phyloP scores from a whole-genome alignment of 1,140 invertebrate species.

The Zeugodacus cucurbitae region DNA sequence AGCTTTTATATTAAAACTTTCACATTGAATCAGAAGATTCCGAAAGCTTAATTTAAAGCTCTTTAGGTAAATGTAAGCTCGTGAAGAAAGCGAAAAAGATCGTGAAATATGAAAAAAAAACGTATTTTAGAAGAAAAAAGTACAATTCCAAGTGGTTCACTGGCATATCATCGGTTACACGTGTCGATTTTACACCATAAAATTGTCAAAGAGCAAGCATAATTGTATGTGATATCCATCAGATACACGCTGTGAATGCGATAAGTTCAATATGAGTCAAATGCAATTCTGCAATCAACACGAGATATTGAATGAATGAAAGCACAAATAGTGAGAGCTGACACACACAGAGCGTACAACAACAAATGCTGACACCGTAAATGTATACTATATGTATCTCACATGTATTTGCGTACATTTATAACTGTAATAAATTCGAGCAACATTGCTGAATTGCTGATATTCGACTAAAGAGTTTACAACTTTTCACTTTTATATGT shows the following conservation, averaged over 20 bases:
- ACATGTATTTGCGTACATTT: background rate
- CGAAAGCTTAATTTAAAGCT: too few relatives aligned
- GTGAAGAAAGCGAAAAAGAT: too few relatives aligned
- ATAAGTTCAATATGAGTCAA: conserved; percentile 1
- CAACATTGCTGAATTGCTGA: background rate
- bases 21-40: too few relatives aligned
- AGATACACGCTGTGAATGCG: background rate
- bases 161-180: too few relatives aligned
- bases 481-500: background rate
- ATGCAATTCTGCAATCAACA: background rate
- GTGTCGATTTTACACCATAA: background rate
- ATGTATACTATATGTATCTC: background rate
- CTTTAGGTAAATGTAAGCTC: too few relatives aligned
- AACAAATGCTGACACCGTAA: too few relatives aligned
- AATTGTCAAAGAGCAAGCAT: background rate
- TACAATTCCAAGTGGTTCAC: too few relatives aligned
- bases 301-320: conserved; percentile 10
- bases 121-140: too few relatives aligned
- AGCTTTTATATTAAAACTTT: too few relatives aligned
- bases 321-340: background rate
- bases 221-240: background rate
- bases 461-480: background rate
- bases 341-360: too few relatives aligned
- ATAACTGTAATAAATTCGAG: background rate
- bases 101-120: too few relatives aligned